Conservation (phyloP, 2,797 vertebrate species). For the Zenarchopterus dispar region DNA sequence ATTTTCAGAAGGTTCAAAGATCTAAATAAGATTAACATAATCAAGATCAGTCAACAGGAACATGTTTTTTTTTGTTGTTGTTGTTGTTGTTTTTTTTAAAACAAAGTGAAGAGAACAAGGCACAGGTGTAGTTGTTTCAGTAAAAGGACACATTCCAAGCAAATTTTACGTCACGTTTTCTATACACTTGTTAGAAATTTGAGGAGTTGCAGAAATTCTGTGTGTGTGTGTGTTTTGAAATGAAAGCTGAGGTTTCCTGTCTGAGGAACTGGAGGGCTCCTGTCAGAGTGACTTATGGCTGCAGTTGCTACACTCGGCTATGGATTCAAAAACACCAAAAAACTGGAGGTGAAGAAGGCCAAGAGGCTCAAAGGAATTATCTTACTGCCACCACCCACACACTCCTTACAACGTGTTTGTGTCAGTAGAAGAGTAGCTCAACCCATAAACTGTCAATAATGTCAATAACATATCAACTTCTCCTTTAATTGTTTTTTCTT, state of each 20-base stretch:
- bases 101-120: too few relatives aligned
- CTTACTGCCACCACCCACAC: constrained; percentile 18
- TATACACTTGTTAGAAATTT: not conserved
- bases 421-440: not conserved
- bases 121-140: too few relatives aligned
- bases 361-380: constrained; percentile 32
- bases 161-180: not conserved
- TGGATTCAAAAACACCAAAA: constrained; percentile 49
- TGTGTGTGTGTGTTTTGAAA: not conserved
- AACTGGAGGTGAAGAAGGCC: constrained; percentile 33
- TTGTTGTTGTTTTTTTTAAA: too few relatives aligned
- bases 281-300: constrained; percentile 40
- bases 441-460: too few relatives aligned
- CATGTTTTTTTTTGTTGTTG: too few relatives aligned
- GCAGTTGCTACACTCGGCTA: constrained; percentile 45
- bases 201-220: not conserved
- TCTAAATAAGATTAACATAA: not conserved
- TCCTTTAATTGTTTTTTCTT: not conserved
- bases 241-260: constrained; percentile 4
- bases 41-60: not conserved
- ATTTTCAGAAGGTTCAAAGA: not conserved
- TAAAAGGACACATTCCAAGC: not conserved
- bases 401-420: not conserved
- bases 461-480: not conserved
- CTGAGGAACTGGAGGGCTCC: constrained; percentile 8